A percentile compares a stretch with the other conserved stretches of the same genome.
Evolutionary conservation across 2,888 invertebrate species (phyloP).

Genomic region (Synanthedon andrenaeformis): DNA sequence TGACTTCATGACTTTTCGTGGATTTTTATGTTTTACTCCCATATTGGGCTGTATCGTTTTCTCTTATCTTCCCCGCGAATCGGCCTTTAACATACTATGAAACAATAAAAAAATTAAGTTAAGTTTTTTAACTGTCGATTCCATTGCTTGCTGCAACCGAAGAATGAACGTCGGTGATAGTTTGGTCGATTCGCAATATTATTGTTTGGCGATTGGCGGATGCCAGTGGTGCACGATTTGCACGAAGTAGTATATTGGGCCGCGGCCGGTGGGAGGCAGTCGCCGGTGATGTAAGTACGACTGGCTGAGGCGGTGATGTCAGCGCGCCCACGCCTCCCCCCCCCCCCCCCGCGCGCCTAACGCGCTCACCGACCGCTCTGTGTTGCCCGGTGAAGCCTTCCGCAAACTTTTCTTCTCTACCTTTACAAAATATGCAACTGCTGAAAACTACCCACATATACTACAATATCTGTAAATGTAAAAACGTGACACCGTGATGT

Average conservation of each 20-base stretch:
- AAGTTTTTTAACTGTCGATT: too few relatives aligned
- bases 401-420: constrained; percentile 25
- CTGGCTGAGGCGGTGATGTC: constrained; percentile 65
- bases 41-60: too few relatives aligned
- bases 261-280: constrained; percentile 44
- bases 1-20: too few relatives aligned
- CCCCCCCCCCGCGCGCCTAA: constrained; percentile 30
- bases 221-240: constrained; percentile 21
- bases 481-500: neutral
- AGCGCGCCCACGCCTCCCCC: constrained; percentile 53
- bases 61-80: too few relatives aligned
- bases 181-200: too few relatives aligned
- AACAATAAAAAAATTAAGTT: too few relatives aligned
- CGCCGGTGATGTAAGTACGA: constrained; percentile 63
- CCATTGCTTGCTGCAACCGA: too few relatives aligned
- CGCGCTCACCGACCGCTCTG: constrained; percentile 22
- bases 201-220: constrained; percentile 10
- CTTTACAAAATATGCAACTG: constrained; percentile 1
- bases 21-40: too few relatives aligned
- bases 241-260: constrained; percentile 9
- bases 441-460: constrained; percentile 1
- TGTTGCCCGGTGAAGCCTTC: constrained; percentile 47
- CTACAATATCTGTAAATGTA: neutral
- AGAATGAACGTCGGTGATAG: too few relatives aligned
- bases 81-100: too few relatives aligned